phyloP scores from a whole-genome alignment of 2,888 invertebrate species.

The Noctua fimbriata region DNA sequence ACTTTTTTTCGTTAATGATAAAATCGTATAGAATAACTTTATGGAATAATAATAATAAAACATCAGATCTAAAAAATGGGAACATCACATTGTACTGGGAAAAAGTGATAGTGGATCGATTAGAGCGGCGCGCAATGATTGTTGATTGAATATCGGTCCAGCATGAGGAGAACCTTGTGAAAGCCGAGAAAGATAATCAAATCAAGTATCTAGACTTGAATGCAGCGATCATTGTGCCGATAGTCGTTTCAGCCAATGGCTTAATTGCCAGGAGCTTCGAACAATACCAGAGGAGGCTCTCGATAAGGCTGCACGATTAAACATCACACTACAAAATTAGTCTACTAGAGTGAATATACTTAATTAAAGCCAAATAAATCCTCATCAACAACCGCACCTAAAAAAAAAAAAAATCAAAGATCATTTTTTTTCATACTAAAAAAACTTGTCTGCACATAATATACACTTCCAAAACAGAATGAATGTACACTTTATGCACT shows the following conservation, averaged over 20 bases:
- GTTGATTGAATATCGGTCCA: no score
- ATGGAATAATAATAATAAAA: background rate
- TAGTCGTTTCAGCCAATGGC: no score
- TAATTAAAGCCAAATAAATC: background rate
- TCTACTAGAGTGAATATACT: background rate
- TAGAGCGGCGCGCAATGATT: no score
- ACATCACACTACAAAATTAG: background rate
- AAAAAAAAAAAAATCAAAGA: background rate
- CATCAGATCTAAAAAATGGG: background rate
- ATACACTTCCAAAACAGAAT: background rate
- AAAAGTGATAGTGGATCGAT: no score
- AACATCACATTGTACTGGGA: no score
- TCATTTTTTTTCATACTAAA: background rate
- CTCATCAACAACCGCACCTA: background rate
- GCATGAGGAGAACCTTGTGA: no score
- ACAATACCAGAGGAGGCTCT: no score
- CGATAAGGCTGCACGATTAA: background rate
- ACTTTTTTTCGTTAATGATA: background rate
- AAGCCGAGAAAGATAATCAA: no score
- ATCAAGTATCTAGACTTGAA: no score
- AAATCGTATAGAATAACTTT: background rate
- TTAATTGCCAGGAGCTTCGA: no score
- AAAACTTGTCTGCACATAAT: no score
- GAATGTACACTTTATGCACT: background rate
- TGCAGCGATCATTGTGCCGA: no score